Conservation (phyloP, 2,797 vertebrate species). For the Danio albolineatus region DNA sequence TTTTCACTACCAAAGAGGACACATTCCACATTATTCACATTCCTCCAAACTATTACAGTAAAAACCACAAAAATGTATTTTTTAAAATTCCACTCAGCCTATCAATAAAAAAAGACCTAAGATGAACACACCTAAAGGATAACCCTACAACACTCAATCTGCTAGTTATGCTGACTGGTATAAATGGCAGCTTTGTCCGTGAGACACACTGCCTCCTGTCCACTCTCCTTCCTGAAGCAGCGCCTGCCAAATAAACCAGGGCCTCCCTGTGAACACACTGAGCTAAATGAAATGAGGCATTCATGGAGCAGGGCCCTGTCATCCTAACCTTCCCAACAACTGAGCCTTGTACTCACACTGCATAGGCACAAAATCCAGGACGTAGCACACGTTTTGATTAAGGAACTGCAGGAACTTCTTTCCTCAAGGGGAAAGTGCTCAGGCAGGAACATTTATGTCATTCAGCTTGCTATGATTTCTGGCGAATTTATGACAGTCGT, state of each 20-base stretch:
- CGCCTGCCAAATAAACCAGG: slow-evolving; percentile 58
- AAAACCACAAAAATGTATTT: too few species aligned
- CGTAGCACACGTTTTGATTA: neutral
- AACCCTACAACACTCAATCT: slow-evolving; percentile 63
- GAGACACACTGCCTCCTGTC: slow-evolving; percentile 65
- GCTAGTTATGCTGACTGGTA: slow-evolving; percentile 64
- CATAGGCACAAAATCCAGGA: slow-evolving; percentile 4
- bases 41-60: too few species aligned
- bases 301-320: slow-evolving; percentile 48
- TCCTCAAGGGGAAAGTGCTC: neutral
- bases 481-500: slow-evolving; percentile 14
- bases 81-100: neutral
- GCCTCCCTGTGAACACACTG: slow-evolving; percentile 53
- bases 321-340: slow-evolving; percentile 31
- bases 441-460: slow-evolving; percentile 16
- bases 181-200: slow-evolving; percentile 79
- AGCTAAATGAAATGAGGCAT: slow-evolving; percentile 61
- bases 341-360: slow-evolving; percentile 13
- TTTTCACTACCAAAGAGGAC: neutral
- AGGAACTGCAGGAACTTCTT: neutral
- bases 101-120: neutral
- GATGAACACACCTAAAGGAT: slow-evolving; percentile 24
- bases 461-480: slow-evolving; percentile 13
- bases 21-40: neutral
- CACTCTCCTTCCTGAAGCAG: slow-evolving; percentile 58